Evolutionary conservation across 2,797 vertebrate genomes (phyloP).

Genomic region (Cossypha polioptera): DNA sequence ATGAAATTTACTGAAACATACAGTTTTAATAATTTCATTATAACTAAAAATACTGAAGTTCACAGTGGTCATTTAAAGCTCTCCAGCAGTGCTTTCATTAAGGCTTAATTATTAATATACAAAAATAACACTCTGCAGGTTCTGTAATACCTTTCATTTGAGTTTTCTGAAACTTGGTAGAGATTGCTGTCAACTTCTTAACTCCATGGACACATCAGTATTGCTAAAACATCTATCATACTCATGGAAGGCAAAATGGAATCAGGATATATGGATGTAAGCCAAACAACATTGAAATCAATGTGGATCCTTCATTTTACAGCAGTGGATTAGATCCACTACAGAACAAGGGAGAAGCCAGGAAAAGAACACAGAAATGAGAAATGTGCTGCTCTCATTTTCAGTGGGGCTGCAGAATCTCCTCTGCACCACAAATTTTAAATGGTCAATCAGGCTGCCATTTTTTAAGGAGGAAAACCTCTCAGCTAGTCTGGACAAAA

Average conservation of each 20-base stretch:
- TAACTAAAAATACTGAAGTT: background rate
- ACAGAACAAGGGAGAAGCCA: background rate
- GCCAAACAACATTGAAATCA: background rate
- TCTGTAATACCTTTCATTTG: background rate
- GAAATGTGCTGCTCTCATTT: background rate
- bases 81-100: constrained; percentile 14
- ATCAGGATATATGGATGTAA: background rate
- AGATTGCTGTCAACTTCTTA: background rate
- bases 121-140: background rate
- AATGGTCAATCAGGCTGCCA: background rate
- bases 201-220: background rate
- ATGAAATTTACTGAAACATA: constrained; percentile 66
- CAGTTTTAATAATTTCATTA: background rate
- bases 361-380: background rate
- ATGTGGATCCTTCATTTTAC: background rate
- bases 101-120: background rate
- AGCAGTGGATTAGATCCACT: background rate
- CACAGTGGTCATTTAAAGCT: constrained; percentile 15
- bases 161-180: background rate
- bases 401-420: background rate
- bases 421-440: background rate
- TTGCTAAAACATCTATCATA: background rate
- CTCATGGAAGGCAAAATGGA: background rate
- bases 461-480: background rate
- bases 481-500: background rate